Base-by-base conservation (phyloP, 2,888 invertebrate genomes). In the Tyria jacobaeae region DNA sequence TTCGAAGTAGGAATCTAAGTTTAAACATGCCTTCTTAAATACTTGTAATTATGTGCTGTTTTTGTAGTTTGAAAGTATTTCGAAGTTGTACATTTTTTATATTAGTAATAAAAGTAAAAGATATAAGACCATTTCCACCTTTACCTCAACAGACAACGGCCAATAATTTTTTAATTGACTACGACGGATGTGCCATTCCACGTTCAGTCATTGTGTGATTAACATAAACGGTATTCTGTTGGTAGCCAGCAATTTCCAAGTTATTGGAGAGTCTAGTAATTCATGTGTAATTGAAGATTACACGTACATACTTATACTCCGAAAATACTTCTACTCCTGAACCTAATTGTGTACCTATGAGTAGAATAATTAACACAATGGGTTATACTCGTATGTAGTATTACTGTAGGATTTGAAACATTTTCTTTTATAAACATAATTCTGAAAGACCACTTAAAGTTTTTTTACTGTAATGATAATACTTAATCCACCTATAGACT, bases 191-290 rank as follows among this genome's bases (percentile, higher is more conserved):
- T 14, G n/a, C 15, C 24, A 24, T 49, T 48, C 15, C 15, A 27
- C 7, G 27, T 62, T 53, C 52, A 44, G 56, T 50, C 52, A 62
- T 62, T 57, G 49, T 44, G 59, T 59, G 54, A 85, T 84, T 83
- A 75, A 70, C 68, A 79, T 82, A 80, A 87, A 84, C 71, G 76
- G 76, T 73, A 63, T 71, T 74, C 61, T 57, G 64, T 67, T 73
- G 75, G 70, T 60, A 63, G 56, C 62, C 56, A 70, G 57, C 56
- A 66, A 71, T 66, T 72, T 62, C 63, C 64, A 65, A 63, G 61
- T 66, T 53, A 65, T 44, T 21, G 12, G 21, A 12, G 12, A 44
- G 21, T 12, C 49, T 54, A 54, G 58, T 57, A 63, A 56, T 49
- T 35, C 58, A 24, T 49, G 25, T 35, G 47, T 15, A 41, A 57